phyloP scores from a whole-genome alignment of 2,888 invertebrate species.

The Cyaniris semiargus region DNA sequence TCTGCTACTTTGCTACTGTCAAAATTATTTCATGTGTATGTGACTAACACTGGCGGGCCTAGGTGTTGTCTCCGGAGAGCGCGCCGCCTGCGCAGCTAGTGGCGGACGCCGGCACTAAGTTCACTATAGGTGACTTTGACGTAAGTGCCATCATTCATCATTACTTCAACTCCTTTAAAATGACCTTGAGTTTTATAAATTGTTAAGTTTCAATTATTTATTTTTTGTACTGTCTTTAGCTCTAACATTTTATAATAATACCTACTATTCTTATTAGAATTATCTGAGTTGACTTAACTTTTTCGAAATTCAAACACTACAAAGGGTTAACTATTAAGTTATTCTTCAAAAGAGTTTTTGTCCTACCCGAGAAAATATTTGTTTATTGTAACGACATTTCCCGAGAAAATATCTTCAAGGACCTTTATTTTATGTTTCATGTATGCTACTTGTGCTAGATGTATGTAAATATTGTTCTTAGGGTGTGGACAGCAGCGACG shows the following conservation, averaged over 20 bases:
- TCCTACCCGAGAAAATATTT: too few species aligned
- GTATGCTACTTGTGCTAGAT: constrained; percentile 23
- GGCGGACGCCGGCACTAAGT: constrained; percentile 77
- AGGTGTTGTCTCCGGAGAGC: constrained; percentile 83
- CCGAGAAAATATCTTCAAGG: neutral
- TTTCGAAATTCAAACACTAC: too few species aligned
- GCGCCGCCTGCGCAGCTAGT: constrained; percentile 81
- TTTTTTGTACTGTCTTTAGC: neutral
- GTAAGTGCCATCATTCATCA: constrained; percentile 72
- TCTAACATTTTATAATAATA: too few species aligned
- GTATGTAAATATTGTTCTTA: constrained; percentile 43
- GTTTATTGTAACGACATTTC: neutral
- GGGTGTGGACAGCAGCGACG: constrained; percentile 74
- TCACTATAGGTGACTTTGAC: constrained; percentile 89
- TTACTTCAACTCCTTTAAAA: neutral
- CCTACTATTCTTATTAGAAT: too few species aligned
- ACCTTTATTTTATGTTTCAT: too few species aligned
- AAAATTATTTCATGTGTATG: constrained; percentile 29
- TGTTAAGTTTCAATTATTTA: neutral
- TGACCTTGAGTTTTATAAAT: neutral
- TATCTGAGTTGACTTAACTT: too few species aligned
- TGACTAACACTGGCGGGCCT: constrained; percentile 45
- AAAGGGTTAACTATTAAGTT: neutral
- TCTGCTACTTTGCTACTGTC: neutral
- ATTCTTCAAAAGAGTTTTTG: neutral